These are phyloP conservation scores for Hirtodrosophila cameraria DNA, from an alignment of 2,888 invertebrate genomes.

Conservation along the genomic window DNA sequence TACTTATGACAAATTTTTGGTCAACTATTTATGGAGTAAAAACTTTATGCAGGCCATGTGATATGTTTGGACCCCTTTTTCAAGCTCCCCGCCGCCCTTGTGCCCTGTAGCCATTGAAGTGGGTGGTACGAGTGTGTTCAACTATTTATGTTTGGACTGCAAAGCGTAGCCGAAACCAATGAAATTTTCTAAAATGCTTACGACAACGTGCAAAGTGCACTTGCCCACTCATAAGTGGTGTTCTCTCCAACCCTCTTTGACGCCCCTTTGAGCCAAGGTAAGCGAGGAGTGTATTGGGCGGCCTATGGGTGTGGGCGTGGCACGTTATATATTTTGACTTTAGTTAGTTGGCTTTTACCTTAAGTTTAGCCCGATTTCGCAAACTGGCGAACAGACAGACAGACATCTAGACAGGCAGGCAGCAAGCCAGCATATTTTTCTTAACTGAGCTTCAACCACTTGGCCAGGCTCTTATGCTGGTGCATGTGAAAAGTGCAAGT, in stretches of 20 bases:
- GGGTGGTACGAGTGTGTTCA: slow-evolving; percentile 49
- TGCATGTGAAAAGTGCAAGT: slow-evolving; percentile 23
- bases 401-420: slow-evolving; percentile 17
- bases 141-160: slow-evolving; percentile 67
- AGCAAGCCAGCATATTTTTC: slow-evolving; percentile 63
- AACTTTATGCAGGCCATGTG: slow-evolving; percentile 47
- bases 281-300: slow-evolving; percentile 1
- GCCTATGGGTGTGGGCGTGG: slow-evolving; percentile 40
- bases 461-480: slow-evolving; percentile 44
- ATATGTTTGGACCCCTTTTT: no score
- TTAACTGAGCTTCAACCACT: slow-evolving; percentile 47
- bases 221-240: slow-evolving; percentile 54
- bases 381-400: slow-evolving; percentile 39
- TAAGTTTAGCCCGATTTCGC: slow-evolving; percentile 59
- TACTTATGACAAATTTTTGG: slow-evolving; percentile 61
- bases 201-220: slow-evolving; percentile 76
- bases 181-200: slow-evolving; percentile 74
- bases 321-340: slow-evolving; percentile 58
- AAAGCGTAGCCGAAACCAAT: slow-evolving; percentile 73
- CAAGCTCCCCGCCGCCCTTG: neutral
- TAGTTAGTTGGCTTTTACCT: slow-evolving; percentile 71
- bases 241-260: neutral
- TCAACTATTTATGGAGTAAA: slow-evolving; percentile 62
- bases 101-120: slow-evolving; percentile 25
- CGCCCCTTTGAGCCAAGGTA: slow-evolving; percentile 7